These are phyloP conservation scores for Pachyuromys duprasi DNA, from an alignment of 2,797 vertebrate genomes.

Conservation along the genomic window DNA sequence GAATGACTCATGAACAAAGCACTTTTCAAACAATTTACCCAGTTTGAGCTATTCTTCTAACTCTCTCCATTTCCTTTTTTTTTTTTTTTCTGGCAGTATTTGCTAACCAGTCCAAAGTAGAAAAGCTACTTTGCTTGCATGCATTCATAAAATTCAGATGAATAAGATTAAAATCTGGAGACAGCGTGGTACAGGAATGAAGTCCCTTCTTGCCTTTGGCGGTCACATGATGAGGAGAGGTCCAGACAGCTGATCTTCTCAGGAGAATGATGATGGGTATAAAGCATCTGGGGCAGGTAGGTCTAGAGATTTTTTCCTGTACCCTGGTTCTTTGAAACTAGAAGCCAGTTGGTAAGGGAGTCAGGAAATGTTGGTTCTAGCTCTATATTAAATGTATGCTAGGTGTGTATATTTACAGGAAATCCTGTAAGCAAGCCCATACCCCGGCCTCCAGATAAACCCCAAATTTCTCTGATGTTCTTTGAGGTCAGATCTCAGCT, in stretches of 20 bases:
- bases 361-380: constrained; percentile 44
- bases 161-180: constrained; percentile 17
- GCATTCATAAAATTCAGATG: constrained; percentile 28
- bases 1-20: background rate
- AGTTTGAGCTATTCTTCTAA: background rate
- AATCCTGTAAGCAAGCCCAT: background rate
- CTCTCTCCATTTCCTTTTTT: background rate
- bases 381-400: background rate
- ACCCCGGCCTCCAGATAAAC: constrained; percentile 37
- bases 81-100: background rate
- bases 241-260: constrained; percentile 9
- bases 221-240: background rate
- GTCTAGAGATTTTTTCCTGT: constrained; percentile 12
- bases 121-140: background rate
- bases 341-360: constrained; percentile 6
- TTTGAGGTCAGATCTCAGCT: background rate
- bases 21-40: background rate
- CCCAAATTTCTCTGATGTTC: constrained; percentile 14
- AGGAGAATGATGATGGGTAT: no score
- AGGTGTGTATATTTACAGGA: background rate
- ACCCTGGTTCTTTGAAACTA: constrained; percentile 19
- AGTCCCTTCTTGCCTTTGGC: background rate
- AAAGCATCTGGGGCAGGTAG: background rate
- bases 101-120: background rate
- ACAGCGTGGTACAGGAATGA: background rate